Evolutionary conservation across 2,797 vertebrate genomes (phyloP).

Genomic region (Cossypha heuglini): DNA sequence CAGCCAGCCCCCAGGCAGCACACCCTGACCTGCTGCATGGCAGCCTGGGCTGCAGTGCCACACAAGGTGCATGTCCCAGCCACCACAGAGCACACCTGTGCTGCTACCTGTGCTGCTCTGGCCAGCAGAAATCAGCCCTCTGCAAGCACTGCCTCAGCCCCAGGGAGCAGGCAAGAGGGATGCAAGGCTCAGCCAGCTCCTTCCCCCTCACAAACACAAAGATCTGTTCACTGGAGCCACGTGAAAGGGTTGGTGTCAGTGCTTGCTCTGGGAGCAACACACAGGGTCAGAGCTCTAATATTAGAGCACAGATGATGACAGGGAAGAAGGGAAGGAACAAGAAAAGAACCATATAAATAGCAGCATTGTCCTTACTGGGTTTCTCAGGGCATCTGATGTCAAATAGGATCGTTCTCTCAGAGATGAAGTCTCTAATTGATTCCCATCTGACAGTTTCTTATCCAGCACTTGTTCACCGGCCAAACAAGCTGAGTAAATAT

Average conservation of each 20-base stretch:
- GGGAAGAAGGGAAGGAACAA: background rate
- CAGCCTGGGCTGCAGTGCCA: background rate
- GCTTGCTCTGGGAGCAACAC: background rate
- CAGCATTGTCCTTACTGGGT: background rate
- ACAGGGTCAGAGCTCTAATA: background rate
- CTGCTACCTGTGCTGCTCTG: background rate
- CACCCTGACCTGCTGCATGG: accelerated
- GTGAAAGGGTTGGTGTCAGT: background rate
- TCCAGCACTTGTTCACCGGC: constrained; percentile 13
- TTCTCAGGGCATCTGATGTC: constrained; percentile 10
- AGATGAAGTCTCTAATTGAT: constrained; percentile 43
- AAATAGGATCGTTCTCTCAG: background rate
- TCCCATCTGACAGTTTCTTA: constrained; percentile 48
- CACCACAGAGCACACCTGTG: background rate
- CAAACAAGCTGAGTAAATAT: constrained; percentile 61
- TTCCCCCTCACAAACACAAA: background rate
- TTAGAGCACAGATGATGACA: background rate
- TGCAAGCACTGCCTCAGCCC: background rate
- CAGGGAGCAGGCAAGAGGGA: background rate
- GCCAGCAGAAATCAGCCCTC: background rate
- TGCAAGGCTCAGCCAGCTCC: accelerated
- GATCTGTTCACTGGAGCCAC: background rate
- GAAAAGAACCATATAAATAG: background rate
- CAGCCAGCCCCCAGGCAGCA: background rate
- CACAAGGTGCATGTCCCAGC: accelerated